These are phyloP conservation scores for Poeciliopsis gracilis DNA, from an alignment of 2,797 vertebrate species.

Conservation along the genomic window DNA sequence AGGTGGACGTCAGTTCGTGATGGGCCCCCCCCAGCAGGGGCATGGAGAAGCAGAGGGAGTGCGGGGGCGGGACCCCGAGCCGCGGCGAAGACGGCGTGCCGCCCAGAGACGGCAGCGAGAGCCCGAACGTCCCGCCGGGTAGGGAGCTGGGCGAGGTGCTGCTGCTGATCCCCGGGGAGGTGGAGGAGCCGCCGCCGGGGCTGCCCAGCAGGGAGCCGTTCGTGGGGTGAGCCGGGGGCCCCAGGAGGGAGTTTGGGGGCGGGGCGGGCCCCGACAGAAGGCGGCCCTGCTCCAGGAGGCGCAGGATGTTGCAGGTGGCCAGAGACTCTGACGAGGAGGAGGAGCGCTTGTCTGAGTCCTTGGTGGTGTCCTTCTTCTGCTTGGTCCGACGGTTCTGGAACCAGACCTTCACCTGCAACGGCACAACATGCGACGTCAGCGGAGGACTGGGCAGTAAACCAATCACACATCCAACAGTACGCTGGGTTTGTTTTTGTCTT, in stretches of 20 bases:
- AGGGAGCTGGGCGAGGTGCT: constrained; percentile 66
- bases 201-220: constrained; percentile 78
- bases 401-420: constrained; percentile 93
- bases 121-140: constrained; percentile 73
- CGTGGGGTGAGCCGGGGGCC: constrained; percentile 60
- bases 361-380: constrained; percentile 97
- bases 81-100: constrained; percentile 79
- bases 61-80: constrained; percentile 75
- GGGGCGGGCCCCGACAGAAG: constrained; percentile 86
- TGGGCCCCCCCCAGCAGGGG: constrained; percentile 83
- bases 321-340: constrained; percentile 87
- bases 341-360: constrained; percentile 89
- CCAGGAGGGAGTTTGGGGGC: constrained; percentile 82
- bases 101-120: constrained; percentile 81
- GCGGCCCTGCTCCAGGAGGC: constrained; percentile 92
- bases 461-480: neutral
- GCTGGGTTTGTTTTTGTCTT: no score
- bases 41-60: constrained; percentile 85
- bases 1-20: constrained; percentile 83
- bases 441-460: neutral
- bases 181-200: constrained; percentile 64
- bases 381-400: constrained; percentile 98
- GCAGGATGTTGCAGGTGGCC: constrained; percentile 93
- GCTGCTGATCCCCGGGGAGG: constrained; percentile 68
- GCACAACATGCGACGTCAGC: constrained; percentile 12